Conservation (phyloP, 2,113 vertebrate species). For the Myanophis thanlyinensis region DNA sequence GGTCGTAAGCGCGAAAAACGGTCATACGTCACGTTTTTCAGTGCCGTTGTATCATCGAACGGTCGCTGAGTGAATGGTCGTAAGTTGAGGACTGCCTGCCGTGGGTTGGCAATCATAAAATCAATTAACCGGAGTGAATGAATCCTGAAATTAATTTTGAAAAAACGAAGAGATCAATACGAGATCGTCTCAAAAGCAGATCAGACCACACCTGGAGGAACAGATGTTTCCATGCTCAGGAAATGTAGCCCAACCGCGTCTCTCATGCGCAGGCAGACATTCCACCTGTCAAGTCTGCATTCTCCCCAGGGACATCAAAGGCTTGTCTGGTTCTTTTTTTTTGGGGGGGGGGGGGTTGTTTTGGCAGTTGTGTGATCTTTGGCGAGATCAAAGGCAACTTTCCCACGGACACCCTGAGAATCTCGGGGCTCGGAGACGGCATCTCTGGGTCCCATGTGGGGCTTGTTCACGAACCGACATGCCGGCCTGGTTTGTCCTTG, state of each 20-base stretch:
- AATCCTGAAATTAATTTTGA: no score
- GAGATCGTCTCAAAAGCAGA: no score
- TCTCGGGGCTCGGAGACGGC: not conserved
- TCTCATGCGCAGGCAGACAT: not conserved
- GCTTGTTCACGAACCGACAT: not conserved
- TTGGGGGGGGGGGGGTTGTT: no score
- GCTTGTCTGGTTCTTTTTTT: fast-evolving
- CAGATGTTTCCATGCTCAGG: not conserved
- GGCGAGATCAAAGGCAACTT: not conserved
- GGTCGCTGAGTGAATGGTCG: no score
- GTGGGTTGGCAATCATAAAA: not conserved
- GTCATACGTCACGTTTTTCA: not conserved
- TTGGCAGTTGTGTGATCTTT: not conserved
- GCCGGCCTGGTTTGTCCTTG: not conserved
- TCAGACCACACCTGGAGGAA: no score
- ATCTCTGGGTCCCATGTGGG: no score
- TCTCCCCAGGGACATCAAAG: not conserved
- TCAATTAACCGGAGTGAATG: no score
- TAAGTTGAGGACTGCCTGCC: no score
- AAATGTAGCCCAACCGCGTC: not conserved
- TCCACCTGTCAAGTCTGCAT: not conserved
- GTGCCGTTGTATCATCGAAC: no score
- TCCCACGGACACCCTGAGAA: not conserved
- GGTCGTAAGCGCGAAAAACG: not conserved
- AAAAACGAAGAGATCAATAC: no score